Base-by-base conservation (phyloP, 2,888 invertebrate genomes). In the Nasonia oneida region DNA sequence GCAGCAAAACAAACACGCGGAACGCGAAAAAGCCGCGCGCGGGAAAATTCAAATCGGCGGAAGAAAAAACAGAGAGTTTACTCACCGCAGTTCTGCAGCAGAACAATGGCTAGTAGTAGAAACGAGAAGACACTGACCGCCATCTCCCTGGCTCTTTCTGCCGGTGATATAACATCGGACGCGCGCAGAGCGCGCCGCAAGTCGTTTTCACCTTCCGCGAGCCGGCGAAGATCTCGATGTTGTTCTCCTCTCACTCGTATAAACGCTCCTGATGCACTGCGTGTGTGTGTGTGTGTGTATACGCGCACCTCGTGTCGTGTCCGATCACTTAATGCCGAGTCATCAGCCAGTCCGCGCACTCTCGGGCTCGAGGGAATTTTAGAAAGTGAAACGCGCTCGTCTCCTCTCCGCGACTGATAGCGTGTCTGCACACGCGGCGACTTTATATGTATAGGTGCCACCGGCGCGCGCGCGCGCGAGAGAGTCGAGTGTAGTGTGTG, bases 151-250 rank as follows among this genome's bases (percentile, higher is more conserved):
- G 88, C 50, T 61, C 79, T 67, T 70, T 42, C 88, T 87, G 88
- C 90, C 89, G 90, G 90, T 93, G 91, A 92, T 91, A 91, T 91
- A 92, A 92, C 93, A 92, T 93, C 90, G 91, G 91, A 90, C 88
- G 89, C 89, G 86, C 87, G 3, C 8, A 23, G 15, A 53, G 61
- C 71, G 80, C 39, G 6, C 12, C 23, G 6, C 6, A 15, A 23
- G 15, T 47, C 37, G 33, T 10, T 50, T 14, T 53, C 18, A 8
- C 15, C 53, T 76, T 39, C 39, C 5, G 33, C 67, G 29, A 67
- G 47, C 0, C 29, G 14, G 8, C 14, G 64, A 42, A 8, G 67
- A 10, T 47, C 18, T 29, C 47, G 3, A 61, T 61, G 2, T 3
- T 64, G 1, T 10, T 12, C 12, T 67, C 67, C 29, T 67, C 67